Percentiles rank a stretch among this genome's conserved stretches.
Conservation (phyloP, 1,140 invertebrate species). For the Aphaenogaster ashmeadi region DNA sequence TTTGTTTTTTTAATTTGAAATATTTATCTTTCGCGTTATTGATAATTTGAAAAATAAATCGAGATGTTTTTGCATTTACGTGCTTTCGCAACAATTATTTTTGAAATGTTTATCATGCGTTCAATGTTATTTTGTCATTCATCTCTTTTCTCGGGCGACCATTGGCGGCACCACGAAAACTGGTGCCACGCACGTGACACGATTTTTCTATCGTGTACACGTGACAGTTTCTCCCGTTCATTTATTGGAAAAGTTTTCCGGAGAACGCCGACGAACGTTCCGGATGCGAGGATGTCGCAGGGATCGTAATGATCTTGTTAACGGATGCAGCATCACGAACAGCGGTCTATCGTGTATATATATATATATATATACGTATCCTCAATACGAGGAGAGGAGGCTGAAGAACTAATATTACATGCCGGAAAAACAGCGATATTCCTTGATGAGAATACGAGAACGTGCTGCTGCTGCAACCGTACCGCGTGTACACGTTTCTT, state of each 20-base stretch:
- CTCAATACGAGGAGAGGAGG: not conserved
- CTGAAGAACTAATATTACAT: constrained; percentile 49
- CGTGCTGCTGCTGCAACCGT: constrained; percentile 53
- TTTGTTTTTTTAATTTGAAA: constrained; percentile 16
- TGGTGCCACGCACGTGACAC: constrained; percentile 34
- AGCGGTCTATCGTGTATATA: not conserved
- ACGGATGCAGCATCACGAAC: constrained; percentile 57
- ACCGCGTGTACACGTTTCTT: constrained; percentile 52
- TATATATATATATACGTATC: not conserved
- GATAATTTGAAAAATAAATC: constrained; percentile 4
- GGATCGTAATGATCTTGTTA: constrained; percentile 50
- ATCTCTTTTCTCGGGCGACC: not conserved
- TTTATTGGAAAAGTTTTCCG: constrained; percentile 58
- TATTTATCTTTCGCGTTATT: not conserved
- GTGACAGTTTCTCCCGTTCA: constrained; percentile 27
- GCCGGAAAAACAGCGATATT: not conserved
- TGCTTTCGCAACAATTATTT: constrained; percentile 38
- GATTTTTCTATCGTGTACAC: constrained; percentile 37
- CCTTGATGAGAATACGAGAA: constrained; percentile 15
- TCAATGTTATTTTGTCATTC: not conserved
- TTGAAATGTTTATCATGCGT: constrained; percentile 14
- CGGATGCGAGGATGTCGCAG: constrained; percentile 59
- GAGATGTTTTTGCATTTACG: not conserved
- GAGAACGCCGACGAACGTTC: constrained; percentile 17
- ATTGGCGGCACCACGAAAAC: constrained; percentile 19